Conservation (phyloP, 2,888 invertebrate species). For the Epinotia nisella region DNA sequence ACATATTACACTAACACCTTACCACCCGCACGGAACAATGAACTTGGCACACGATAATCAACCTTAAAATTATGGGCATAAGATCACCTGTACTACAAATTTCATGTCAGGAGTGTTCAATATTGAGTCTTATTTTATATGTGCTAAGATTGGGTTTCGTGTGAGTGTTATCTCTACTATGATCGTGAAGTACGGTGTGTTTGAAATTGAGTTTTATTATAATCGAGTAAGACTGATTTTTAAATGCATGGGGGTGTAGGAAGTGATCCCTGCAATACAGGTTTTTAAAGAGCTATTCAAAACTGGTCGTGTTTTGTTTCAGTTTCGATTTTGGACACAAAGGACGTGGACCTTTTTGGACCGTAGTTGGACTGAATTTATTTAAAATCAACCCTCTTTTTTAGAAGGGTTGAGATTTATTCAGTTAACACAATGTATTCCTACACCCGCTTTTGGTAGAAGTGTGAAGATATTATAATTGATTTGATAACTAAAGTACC, state of each 20-base stretch:
- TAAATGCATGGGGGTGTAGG: slow-evolving; percentile 10
- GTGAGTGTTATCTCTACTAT: background rate
- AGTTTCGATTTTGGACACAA: slow-evolving; percentile 34
- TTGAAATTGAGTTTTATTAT: background rate
- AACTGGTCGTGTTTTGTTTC: slow-evolving; percentile 37
- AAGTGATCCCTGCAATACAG: slow-evolving; percentile 30
- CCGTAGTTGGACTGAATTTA: slow-evolving; percentile 4
- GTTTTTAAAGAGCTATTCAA: slow-evolving; percentile 36
- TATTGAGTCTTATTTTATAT: background rate
- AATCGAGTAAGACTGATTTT: slow-evolving; percentile 5
- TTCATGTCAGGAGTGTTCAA: background rate
- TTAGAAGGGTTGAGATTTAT: background rate
- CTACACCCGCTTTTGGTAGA: no score
- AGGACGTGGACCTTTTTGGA: slow-evolving; percentile 30
- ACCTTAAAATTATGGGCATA: slow-evolving; percentile 11
- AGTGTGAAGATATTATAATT: no score
- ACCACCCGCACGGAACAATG: slow-evolving; percentile 59
- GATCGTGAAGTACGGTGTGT: background rate
- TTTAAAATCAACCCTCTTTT: slow-evolving; percentile 21
- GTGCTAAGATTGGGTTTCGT: background rate
- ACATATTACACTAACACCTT: slow-evolving; percentile 77
- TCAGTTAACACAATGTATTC: background rate
- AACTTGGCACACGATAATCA: slow-evolving; percentile 3
- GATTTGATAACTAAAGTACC: background rate
- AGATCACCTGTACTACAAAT: background rate